Conservation (phyloP, 2,888 invertebrate species). For the Allolobophora icterica region DNA sequence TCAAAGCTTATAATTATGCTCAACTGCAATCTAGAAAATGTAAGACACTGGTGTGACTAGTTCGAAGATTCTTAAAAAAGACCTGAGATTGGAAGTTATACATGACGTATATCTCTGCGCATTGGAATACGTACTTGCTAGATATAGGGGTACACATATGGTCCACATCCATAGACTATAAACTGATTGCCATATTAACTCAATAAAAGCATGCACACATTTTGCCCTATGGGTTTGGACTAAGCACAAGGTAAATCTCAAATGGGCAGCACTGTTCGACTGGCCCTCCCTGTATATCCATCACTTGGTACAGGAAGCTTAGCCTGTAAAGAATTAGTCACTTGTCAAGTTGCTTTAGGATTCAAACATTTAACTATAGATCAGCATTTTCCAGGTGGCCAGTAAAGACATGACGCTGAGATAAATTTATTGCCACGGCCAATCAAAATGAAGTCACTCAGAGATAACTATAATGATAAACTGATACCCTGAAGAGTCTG, state of each 20-base stretch:
- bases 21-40: too few species aligned
- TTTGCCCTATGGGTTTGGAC: background rate
- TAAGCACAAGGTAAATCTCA: background rate
- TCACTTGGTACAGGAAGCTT: background rate
- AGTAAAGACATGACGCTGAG: background rate
- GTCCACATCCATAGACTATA: too few species aligned
- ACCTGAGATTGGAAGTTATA: too few species aligned
- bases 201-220: background rate
- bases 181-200: background rate
- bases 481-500: conserved; percentile 73
- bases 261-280: background rate
- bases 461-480: background rate
- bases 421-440: background rate
- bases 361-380: too few species aligned
- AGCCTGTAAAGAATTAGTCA: background rate
- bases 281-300: background rate
- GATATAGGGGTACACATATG: too few species aligned
- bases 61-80: too few species aligned
- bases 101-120: too few species aligned
- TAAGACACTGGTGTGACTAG: too few species aligned
- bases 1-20: too few species aligned
- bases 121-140: too few species aligned
- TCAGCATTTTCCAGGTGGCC: background rate
- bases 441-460: background rate
- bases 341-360: background rate